phyloP scores from a whole-genome alignment of 2,888 invertebrate species.

The Lasioglossum zephyrum region DNA sequence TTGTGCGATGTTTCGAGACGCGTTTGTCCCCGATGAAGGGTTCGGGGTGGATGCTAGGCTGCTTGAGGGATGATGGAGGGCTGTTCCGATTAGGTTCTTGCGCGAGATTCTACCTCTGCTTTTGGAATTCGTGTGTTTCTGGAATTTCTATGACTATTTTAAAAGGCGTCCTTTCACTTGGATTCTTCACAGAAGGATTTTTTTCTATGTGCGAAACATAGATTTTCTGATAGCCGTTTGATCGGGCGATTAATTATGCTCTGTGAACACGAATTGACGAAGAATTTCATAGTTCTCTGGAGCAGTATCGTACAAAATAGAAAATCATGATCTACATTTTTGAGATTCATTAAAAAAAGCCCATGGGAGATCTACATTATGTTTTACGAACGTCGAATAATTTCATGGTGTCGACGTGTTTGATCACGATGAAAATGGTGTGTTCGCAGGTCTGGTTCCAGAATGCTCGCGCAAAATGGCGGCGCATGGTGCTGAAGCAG shows the following conservation, averaged over 20 bases:
- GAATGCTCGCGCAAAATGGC: conserved; percentile 97
- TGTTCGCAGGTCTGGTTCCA: conserved; percentile 96
- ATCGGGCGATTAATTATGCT: neutral
- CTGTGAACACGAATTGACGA: too few species aligned
- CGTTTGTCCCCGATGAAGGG: neutral
- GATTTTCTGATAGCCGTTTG: too few species aligned
- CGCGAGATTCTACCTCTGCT: neutral
- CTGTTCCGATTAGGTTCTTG: neutral
- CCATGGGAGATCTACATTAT: neutral
- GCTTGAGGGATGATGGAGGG: neutral
- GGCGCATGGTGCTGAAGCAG: conserved; percentile 93
- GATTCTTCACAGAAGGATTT: neutral
- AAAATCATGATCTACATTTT: neutral
- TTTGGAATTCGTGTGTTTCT: neutral
- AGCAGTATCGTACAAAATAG: neutral
- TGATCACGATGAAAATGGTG: conserved; percentile 51
- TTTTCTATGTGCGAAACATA: neutral
- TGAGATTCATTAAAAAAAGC: rapidly evolving
- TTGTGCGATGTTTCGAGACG: neutral
- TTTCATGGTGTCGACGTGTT: neutral
- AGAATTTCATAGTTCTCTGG: neutral
- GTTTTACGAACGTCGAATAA: neutral
- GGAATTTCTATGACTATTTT: neutral
- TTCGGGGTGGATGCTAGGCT: neutral
- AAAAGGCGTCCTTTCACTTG: neutral